phyloP scores from a whole-genome alignment of 2,113 vertebrate species.

The Baryphthengus martii region DNA sequence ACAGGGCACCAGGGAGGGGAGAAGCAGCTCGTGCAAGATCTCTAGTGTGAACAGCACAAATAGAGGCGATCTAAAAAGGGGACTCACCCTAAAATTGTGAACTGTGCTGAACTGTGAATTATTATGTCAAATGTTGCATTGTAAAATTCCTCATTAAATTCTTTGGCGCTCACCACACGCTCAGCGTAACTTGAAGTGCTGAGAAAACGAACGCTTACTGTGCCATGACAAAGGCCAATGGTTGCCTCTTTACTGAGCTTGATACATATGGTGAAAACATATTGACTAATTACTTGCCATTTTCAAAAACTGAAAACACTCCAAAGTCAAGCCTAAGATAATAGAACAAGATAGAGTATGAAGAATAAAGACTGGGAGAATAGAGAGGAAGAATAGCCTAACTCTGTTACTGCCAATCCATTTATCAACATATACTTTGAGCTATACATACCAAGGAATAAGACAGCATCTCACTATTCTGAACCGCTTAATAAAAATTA shows the following conservation, averaged over 20 bases:
- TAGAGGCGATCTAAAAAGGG: not conserved
- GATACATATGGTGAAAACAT: conserved; percentile 49
- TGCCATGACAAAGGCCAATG: conserved; percentile 51
- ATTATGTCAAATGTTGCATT: not conserved
- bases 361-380: conserved; percentile 2
- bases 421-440: not conserved
- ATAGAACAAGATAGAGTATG: not conserved
- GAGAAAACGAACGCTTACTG: conserved; percentile 47
- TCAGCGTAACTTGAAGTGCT: conserved; percentile 25
- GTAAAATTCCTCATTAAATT: conserved; percentile 28
- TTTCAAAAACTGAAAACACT: conserved; percentile 69
- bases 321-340: conserved; percentile 59
- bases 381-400: not conserved
- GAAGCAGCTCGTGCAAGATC: not conserved
- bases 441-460: not conserved
- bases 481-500: not conserved
- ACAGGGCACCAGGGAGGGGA: not conserved
- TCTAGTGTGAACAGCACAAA: not conserved
- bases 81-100: not conserved
- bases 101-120: not conserved
- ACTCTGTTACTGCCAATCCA: not conserved
- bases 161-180: conserved; percentile 33
- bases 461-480: not conserved
- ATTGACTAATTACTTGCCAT: conserved; percentile 67
- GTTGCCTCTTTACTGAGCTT: conserved; percentile 49